phyloP scores from a whole-genome alignment of 2,888 invertebrate species.

The Hypomecis atomaria region DNA sequence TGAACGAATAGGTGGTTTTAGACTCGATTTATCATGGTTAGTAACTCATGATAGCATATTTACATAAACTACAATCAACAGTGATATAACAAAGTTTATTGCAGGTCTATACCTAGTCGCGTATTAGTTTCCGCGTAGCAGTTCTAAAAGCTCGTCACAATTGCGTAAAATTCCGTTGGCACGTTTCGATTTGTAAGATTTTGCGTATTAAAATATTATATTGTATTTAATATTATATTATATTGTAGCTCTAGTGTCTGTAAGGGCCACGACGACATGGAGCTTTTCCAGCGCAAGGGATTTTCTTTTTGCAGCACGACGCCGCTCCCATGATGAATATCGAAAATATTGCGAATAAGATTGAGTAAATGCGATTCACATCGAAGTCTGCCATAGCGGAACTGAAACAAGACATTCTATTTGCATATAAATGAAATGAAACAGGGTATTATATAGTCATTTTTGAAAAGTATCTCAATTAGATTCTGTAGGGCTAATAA shows the following conservation, averaged over 20 bases:
- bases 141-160: neutral
- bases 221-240: too few relatives aligned
- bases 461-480: too few relatives aligned
- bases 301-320: constrained; percentile 54
- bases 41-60: neutral
- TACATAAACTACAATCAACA: neutral
- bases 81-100: neutral
- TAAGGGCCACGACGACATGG: constrained; percentile 71
- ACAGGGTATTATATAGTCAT: too few relatives aligned
- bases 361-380: constrained; percentile 49
- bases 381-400: constrained; percentile 57
- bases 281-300: constrained; percentile 62
- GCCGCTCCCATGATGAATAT: constrained; percentile 55
- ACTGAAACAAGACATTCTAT: constrained; percentile 33
- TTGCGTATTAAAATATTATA: neutral
- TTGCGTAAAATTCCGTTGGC: neutral
- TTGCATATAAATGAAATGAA: too few relatives aligned
- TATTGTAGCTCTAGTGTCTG: constrained; percentile 47
- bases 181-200: neutral
- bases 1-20: constrained; percentile 1
- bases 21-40: neutral
- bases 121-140: neutral
- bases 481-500: too few relatives aligned
- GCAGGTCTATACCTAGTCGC: too few relatives aligned
- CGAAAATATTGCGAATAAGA: constrained; percentile 59